Evolutionary conservation across 2,797 vertebrate species (phyloP).

Genomic region (Rhinophrynus dorsalis): DNA sequence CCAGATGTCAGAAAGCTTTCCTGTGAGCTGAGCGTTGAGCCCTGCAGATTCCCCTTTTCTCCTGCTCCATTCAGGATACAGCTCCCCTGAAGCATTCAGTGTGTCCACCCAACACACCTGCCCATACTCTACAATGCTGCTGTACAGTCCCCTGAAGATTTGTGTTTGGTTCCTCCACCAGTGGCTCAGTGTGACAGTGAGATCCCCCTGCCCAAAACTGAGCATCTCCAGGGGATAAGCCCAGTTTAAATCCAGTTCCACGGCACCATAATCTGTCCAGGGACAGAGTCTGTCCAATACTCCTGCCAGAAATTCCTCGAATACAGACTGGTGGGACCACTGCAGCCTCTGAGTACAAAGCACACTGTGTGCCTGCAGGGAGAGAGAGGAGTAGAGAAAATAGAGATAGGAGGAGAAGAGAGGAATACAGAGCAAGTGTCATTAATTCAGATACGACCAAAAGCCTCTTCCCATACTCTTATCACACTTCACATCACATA

Average conservation of each 20-base stretch:
- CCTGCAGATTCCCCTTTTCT: neutral
- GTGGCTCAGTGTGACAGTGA: slow-evolving; percentile 11
- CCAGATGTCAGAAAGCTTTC: neutral
- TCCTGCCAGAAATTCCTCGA: neutral
- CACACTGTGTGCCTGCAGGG: slow-evolving; percentile 16
- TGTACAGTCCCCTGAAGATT: neutral
- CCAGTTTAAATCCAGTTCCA: slow-evolving; percentile 32
- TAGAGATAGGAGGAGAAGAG: neutral
- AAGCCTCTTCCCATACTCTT: neutral
- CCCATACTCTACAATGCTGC: neutral
- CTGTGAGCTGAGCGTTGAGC: too few species aligned
- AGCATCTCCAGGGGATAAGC: slow-evolving; percentile 48
- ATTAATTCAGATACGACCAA: neutral
- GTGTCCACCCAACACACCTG: neutral
- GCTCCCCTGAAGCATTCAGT: neutral
- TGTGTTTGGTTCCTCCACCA: slow-evolving; percentile 9
- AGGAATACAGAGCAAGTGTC: neutral
- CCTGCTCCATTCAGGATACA: slow-evolving; percentile 1
- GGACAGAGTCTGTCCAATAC: neutral
- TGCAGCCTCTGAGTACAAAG: neutral
- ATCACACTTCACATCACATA: neutral
- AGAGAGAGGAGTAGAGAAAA: neutral
- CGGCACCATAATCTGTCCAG: slow-evolving; percentile 31
- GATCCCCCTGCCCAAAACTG: slow-evolving; percentile 41
- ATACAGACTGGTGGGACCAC: neutral